Percentiles rank a stretch among this genome's conserved stretches.
Evolutionary conservation across 2,113 vertebrate species (phyloP).

Genomic region (Nipponia nippon): DNA sequence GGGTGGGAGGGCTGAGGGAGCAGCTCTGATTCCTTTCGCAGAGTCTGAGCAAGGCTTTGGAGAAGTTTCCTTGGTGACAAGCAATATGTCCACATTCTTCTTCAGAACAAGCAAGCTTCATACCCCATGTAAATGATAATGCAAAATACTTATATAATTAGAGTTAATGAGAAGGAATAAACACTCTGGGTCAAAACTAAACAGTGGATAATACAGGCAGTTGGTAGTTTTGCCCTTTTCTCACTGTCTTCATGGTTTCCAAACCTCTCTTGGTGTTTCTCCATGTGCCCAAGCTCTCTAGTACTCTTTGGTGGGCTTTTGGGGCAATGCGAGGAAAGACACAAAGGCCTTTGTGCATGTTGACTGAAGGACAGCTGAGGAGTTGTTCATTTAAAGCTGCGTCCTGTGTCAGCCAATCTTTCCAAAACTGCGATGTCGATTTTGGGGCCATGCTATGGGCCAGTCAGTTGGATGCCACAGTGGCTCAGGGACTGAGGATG

Average conservation of each 20-base stretch:
- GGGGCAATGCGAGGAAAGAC: neutral
- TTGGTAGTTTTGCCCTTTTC: neutral
- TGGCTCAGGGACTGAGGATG: no score
- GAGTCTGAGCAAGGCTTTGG: neutral
- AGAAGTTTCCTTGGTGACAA: neutral
- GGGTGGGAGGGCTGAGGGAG: neutral
- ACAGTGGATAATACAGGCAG: neutral
- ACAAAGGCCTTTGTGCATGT: neutral
- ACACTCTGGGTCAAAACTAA: neutral
- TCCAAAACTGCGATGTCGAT: neutral
- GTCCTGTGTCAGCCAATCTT: neutral
- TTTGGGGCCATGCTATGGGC: neutral
- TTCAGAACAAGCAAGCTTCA: neutral
- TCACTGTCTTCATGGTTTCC: neutral
- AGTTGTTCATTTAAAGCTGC: neutral
- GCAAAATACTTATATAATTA: neutral
- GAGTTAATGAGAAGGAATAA: neutral
- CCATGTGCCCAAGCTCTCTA: neutral
- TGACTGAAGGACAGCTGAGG: neutral
- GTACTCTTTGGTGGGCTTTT: neutral
- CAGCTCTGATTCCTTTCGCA: neutral
- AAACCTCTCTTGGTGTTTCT: neutral
- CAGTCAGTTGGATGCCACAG: fast-evolving
- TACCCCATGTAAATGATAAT: neutral
- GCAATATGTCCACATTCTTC: neutral